Evolutionary conservation across 2,888 invertebrate species (phyloP), one percentile per base, ranked within the genome.

Genomic region (Tiliacea citrago): DNA sequence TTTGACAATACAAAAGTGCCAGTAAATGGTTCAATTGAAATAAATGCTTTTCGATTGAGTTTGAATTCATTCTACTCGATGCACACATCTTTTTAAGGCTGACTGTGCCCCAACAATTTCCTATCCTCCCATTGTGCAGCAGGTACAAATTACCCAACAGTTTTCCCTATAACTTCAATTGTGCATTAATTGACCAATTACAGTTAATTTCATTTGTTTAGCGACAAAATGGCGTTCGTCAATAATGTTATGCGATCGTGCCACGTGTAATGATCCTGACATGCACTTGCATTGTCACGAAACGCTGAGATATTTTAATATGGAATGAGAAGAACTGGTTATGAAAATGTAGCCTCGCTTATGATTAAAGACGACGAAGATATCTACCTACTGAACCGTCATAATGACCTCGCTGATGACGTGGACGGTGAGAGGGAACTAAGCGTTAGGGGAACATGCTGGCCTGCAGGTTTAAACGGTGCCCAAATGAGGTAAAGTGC

Each of bases 171-270:
- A 49, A 47, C 45, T n/a, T 60, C 49, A 29, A 74, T 55, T 69
- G 35, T 62, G 5, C 29, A 21, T 35, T 69, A 79, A 81, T 81
- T 67, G 79, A 8, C 1, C 66, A 74, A 83, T 81, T 67, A 79
- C 0, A 39, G 62, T 10, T 60, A 79, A 66, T 73, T 82, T 55
- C 4, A 74, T 65, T 81, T 45, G 60, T 82, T 73, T 61, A 51
- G 53, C 16, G 68, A 61, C 51, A 61, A 12, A 68, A 68, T 60
- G 58, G 24, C 61, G 60, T 62, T 45, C 24, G 57, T 13, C 9
- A 35, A 66, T 55, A 55, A 49, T 55, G 68, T 69, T 47, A 12
- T 13, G 39, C 4, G 7, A 18, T 79, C 68, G 62, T 51, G 72
- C 1, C 77, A 82, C 68, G 66, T 72, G 60, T 69, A 77, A 53